Base-by-base conservation (phyloP, 2,888 invertebrate species). In the Boloria selene region DNA sequence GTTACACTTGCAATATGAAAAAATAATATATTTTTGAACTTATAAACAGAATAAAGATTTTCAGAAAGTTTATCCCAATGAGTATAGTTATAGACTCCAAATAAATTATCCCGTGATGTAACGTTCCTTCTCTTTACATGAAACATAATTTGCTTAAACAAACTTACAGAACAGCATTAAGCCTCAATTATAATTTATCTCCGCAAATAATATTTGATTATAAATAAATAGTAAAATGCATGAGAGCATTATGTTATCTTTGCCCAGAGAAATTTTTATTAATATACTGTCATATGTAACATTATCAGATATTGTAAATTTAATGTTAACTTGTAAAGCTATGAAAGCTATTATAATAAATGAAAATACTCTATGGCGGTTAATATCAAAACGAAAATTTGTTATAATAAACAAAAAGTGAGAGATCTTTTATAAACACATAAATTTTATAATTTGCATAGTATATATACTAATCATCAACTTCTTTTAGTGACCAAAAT, bases 271-370 rank as follows among this genome's bases (percentile, higher is more conserved):
- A 73, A 77, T 90, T 65, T 72, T 89, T 61, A 65, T 82, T 17
- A 77, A 79, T 70, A 87, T 91, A 67, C 75, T 89, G 17, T 80
- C 72, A 65, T 75, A 79, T 56, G 76, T 91, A 68, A 64, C 73
- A 50, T 49, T 77, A 70, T 6, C 67, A 56, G 91, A 92, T 67
- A 72, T 92, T 51, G 70, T 74, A 62, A 88, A 81, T 81, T 72
- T 90, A 62, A 87, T 90, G 79, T 69, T 85, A 55, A 81, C 86
- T 26, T 88, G 88, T 72, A 89, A 85, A 80, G 70, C 74, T 54
- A 72, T 91, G 26, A 76, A 74, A 54, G 73, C 81, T 65, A 53
- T 87, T 16, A 79, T 92, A 63, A 61, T 79, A 58, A 78, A 81
- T 62, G 81, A 87, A 68, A 85, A 81, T 73, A 75, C 74, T 18